Evolutionary conservation across 2,113 vertebrate species (phyloP).

Genomic region (Neoarius graeffei): DNA sequence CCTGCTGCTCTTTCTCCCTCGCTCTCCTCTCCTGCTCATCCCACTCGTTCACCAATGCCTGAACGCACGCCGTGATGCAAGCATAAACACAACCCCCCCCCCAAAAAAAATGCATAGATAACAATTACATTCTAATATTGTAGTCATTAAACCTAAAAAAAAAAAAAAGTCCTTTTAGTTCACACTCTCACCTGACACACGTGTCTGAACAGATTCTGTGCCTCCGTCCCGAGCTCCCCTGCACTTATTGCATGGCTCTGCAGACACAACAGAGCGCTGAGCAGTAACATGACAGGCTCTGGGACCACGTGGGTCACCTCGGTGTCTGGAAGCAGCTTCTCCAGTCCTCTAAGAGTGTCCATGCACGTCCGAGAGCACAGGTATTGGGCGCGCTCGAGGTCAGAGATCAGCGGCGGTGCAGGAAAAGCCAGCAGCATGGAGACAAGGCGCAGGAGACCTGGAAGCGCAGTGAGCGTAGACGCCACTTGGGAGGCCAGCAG

Average conservation of each 20-base stretch:
- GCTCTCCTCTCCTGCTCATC: conserved; percentile 84
- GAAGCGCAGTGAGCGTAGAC: conserved; percentile 60
- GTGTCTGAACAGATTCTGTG: conserved; percentile 86
- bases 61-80: not conserved
- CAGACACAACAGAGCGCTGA: conserved; percentile 84
- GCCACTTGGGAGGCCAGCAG: conserved; percentile 85
- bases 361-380: conserved; percentile 83
- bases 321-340: conserved; percentile 72
- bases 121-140: not conserved
- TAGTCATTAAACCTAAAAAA: not conserved
- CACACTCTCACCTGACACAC: conserved; percentile 82
- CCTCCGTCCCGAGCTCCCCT: conserved; percentile 79
- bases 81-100: not conserved
- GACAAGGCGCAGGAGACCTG: conserved; percentile 75
- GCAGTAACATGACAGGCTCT: conserved; percentile 75
- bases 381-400: conserved; percentile 82
- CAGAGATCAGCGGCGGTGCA: conserved; percentile 72
- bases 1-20: conserved; percentile 77
- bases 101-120: not conserved
- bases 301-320: conserved; percentile 61
- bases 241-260: conserved; percentile 79
- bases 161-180: not conserved
- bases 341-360: conserved; percentile 77
- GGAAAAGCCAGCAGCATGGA: conserved; percentile 83
- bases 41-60: conserved; percentile 86